Evolutionary conservation across 2,113 vertebrate genomes (phyloP), one percentile per base, ranked within the genome.

Genomic region (Elaphurus davidianus): DNA sequence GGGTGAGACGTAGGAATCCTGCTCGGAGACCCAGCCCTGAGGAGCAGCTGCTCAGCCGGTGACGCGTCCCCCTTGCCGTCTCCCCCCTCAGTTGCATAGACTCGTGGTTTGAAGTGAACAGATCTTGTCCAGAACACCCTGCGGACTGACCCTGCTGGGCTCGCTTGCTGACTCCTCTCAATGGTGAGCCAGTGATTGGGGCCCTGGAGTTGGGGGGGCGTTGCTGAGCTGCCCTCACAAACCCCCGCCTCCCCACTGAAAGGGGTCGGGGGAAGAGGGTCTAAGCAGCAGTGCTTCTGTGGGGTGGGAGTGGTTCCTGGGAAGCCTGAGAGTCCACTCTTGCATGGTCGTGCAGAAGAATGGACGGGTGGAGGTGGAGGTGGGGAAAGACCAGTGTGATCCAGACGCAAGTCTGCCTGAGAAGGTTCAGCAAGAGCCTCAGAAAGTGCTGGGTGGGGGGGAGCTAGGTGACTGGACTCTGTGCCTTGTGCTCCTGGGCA

Each of bases 61-160:
- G 54, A 96, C 0, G 0, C 14, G 9, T 64, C 16, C 90, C 60
- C 40, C 55, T 97, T 97, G 81, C 28, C 5, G 1, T 67, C 40
- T 62, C 52, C 52, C 59, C 55, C 40, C 71, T 78, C 97, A 99
- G 99, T 99, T 99, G 99, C 99, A 99, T 99, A 99, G 99, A 99
- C 99, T 99, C 99, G 3, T 99, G 99, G 99, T 99, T 99, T 99
- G 99, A 99, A 99, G 99, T 99, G 99, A 99, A 99, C 99, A 99
- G 99, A 98, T 99, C 99, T 98, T 99, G 99, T 99, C 99, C 99
- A 23, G 99, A 99, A 98, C 99, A 99, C 98, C 99, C 99, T 87
- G 99, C 99, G 13, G 99, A 99, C 99, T 99, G 99, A 99, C 98
- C 98, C 88, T 55, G 96, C 96, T 54, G 93, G 99, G 98, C 92